Evolutionary conservation across 1,140 invertebrate species (phyloP), one percentile per base, ranked within the genome.

Genomic region (Nomia melanderi): DNA sequence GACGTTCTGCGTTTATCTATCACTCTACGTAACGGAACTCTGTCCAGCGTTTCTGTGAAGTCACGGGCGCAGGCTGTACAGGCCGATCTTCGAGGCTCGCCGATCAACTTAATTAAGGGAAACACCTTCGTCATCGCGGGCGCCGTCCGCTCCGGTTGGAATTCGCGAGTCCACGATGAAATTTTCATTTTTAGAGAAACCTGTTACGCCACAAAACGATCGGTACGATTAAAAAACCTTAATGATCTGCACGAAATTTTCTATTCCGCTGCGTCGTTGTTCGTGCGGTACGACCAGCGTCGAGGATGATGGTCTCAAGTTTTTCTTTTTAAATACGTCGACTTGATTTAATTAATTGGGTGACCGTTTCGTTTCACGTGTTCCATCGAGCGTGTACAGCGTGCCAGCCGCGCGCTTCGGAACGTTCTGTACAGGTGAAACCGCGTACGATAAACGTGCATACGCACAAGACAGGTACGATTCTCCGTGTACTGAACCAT

Each of bases 391-490:
- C n/a, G n/a, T 50, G 20, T 50, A 9, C 47, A n/a, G 47, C 20
- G n/a, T 50, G 20, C n/a, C n/a, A 50, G 47, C 20, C 2, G 8
- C 17, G n/a, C n/a, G 8, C 8, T n/a, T 50, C n/a, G 17, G 1
- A 50, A n/a, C 6, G 6, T 7, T 5, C 47, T n/a, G 17, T n/a
- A 50, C 47, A 50, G n/a, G 20, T 39, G 41, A 57, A 27, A 71
- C 25, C 53, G 56, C 57, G 33, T 69, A 76, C 65, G 66, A 62
- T 39, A 77, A 59, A 71, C 44, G 47, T 76, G 62, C 77, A 31
- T 75, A 59, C 50, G 64, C 60, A 73, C 39, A 47, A 54, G 69
- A 79, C 82, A 83, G 82, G 82, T 83, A 82, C 82, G 54, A 82
- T 83, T 82, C 50, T 79, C 79, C 39, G 44, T 70, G n/a, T 76